Base-by-base conservation (phyloP, 2,797 vertebrate genomes). In the Esox lucius region DNA sequence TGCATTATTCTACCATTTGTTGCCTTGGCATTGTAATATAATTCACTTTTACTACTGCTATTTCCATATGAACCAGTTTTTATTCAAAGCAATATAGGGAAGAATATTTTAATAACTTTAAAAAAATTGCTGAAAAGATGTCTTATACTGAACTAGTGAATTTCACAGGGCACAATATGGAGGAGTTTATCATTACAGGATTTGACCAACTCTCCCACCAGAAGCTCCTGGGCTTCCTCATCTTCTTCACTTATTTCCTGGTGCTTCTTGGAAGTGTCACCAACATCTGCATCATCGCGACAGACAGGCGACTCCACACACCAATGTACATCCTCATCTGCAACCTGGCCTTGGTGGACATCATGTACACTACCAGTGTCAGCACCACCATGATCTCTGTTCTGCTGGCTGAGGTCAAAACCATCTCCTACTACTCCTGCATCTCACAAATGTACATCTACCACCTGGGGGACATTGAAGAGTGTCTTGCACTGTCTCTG, bases 271-370 rank as follows among this genome's bases (percentile, higher is more conserved):
- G 73, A 22, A 78, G 59, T 17, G 3, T 65, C n/a, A 46, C 67
- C 26, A 86, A 83, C 75, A 69, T 85, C 46, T 81, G 67, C 42
- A 66, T 85, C 9, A 80, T 85, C 5, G 48, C n/a, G 16, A 42
- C 76, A 12, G 71, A 83, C 72, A 72, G 78, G 68, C 78, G 49
- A 11, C 80, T 86, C 53, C 78, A 83, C 66, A 70, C 48, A 17
- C 85, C 83, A 16, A 85, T 87, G 83, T 85, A 85, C 73, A 70
- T 87, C 12, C 80, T 87, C 26, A 85, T 85, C 75, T 82, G 76
- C 56, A 87, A 85, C 67, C 68, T 87, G 39, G 80, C 83, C 6
- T 15, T 76, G 22, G 78, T 81, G 51, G 81, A 87, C 15, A 79
- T 82, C 15, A 71, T 81, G 69, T 83, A 71, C 71, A 75, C 74